A percentile compares a stretch with the other conserved stretches of the same genome.
Conservation (phyloP, 2,797 vertebrate genomes). For the Poeciliopsis paucimaculata region DNA sequence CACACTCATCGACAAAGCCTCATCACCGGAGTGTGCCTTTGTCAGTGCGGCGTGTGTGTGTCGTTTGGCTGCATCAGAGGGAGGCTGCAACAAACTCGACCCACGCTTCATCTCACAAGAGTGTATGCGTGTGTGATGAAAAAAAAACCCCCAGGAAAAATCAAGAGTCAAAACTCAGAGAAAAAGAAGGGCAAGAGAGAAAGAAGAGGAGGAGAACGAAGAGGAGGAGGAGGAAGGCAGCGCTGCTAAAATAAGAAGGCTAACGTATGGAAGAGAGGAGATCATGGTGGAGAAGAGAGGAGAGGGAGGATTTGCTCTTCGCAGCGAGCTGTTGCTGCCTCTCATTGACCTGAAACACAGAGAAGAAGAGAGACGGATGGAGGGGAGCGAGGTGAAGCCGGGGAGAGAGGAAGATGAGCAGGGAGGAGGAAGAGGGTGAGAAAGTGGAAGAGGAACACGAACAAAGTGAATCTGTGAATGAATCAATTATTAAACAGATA, state of each 20-base stretch:
- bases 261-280: conserved; percentile 60
- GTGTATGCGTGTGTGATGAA: conserved; percentile 24
- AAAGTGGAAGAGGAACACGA: conserved; percentile 29
- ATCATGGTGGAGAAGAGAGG: conserved; percentile 44
- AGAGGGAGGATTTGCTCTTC: conserved; percentile 44
- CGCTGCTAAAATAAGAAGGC: conserved; percentile 62
- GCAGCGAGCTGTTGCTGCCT: conserved; percentile 53
- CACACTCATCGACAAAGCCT: conserved; percentile 17
- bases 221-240: conserved; percentile 55
- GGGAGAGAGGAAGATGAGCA: conserved; percentile 10
- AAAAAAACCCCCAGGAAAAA: conserved; percentile 12
- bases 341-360: conserved; percentile 68
- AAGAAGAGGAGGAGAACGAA: conserved; percentile 32
- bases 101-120: conserved; percentile 72
- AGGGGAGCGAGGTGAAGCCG: conserved; percentile 10
- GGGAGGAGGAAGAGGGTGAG: conserved; percentile 22
- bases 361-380: conserved; percentile 28
- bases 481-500: conserved; percentile 63
- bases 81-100: conserved; percentile 72
- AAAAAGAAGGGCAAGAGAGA: conserved; percentile 52
- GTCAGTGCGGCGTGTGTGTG: conserved; percentile 57
- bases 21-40: conserved; percentile 27
- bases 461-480: conserved; percentile 66
- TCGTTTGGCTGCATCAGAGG: conserved; percentile 63
- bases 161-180: conserved; percentile 64